Evolutionary conservation across 2,113 vertebrate genomes (phyloP).

Genomic region (Ursus arctos): DNA sequence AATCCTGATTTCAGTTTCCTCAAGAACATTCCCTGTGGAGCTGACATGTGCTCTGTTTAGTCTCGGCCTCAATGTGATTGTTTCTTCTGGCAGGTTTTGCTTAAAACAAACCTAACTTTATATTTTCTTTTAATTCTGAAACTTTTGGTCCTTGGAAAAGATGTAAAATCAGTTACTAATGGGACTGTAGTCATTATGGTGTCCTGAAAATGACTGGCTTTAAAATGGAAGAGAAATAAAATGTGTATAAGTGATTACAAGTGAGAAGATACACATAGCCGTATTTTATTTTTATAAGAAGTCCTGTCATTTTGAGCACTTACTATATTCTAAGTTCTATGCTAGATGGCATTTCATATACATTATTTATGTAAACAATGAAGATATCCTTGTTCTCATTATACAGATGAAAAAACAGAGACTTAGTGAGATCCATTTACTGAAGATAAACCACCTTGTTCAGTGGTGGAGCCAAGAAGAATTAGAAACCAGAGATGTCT

Average conservation of each 20-base stretch:
- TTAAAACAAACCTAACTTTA: conserved; percentile 54
- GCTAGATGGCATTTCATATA: background rate
- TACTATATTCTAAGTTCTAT: background rate
- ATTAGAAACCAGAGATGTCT: conserved; percentile 13
- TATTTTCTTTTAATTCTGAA: conserved; percentile 72
- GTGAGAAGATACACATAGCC: background rate
- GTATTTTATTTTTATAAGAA: conserved; percentile 10
- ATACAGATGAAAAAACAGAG: conserved; percentile 34
- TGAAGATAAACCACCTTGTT: background rate
- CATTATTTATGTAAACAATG: conserved; percentile 44
- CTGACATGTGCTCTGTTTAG: conserved; percentile 72
- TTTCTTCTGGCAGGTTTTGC: conserved; percentile 72
- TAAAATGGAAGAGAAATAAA: conserved; percentile 58
- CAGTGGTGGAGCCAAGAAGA: background rate
- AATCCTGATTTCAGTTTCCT: conserved; percentile 65
- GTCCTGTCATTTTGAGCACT: background rate
- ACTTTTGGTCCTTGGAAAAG: conserved; percentile 35
- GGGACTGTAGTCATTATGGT: conserved; percentile 14
- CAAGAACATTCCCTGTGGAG: conserved; percentile 65
- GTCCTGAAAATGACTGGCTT: conserved; percentile 48
- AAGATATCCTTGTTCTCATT: background rate
- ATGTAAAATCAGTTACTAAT: conserved; percentile 54
- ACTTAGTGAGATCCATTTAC: conserved; percentile 2
- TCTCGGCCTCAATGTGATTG: conserved; percentile 53
- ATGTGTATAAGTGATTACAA: background rate